These are phyloP conservation scores for Lycia hirtaria DNA, from an alignment of 2,888 invertebrate genomes.

Conservation along the genomic window DNA sequence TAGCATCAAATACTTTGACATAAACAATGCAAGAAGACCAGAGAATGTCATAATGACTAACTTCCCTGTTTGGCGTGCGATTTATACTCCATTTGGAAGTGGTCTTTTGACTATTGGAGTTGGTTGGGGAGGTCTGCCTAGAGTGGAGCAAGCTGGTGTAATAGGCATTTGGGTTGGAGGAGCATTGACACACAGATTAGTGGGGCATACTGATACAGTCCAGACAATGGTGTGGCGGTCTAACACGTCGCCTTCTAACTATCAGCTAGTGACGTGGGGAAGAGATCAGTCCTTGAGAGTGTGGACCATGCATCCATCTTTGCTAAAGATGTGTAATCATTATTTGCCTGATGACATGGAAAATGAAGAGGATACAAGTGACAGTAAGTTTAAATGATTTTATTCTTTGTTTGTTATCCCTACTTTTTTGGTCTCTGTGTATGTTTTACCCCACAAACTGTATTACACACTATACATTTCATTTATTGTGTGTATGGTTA, in stretches of 20 bases:
- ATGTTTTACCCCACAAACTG: no score
- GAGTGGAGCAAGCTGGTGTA: slow-evolving; percentile 91
- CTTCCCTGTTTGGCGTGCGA: slow-evolving; percentile 96
- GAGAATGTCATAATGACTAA: slow-evolving; percentile 94
- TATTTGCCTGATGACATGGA: slow-evolving; percentile 88
- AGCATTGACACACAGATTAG: slow-evolving; percentile 94
- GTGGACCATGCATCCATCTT: slow-evolving; percentile 94
- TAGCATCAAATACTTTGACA: slow-evolving; percentile 97
- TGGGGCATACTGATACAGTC: slow-evolving; percentile 97
- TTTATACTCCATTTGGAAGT: slow-evolving; percentile 97
- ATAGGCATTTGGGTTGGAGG: slow-evolving; percentile 83
- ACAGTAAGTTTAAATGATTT: slow-evolving; percentile 58
- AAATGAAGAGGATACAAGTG: slow-evolving; percentile 81
- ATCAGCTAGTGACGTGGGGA: slow-evolving; percentile 97
- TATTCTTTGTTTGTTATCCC: background rate
- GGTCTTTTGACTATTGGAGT: slow-evolving; percentile 96
- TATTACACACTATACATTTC: background rate
- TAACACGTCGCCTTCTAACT: slow-evolving; percentile 87
- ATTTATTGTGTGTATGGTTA: background rate
- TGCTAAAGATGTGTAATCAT: slow-evolving; percentile 91
- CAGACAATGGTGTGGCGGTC: slow-evolving; percentile 98
- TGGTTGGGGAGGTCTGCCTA: slow-evolving; percentile 91
- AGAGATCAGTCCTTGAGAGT: slow-evolving; percentile 96
- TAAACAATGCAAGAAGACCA: slow-evolving; percentile 92
- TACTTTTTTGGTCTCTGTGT: no score